Base-by-base conservation (phyloP, 2,888 invertebrate genomes). In the Acanthosoma haemorrhoidale region DNA sequence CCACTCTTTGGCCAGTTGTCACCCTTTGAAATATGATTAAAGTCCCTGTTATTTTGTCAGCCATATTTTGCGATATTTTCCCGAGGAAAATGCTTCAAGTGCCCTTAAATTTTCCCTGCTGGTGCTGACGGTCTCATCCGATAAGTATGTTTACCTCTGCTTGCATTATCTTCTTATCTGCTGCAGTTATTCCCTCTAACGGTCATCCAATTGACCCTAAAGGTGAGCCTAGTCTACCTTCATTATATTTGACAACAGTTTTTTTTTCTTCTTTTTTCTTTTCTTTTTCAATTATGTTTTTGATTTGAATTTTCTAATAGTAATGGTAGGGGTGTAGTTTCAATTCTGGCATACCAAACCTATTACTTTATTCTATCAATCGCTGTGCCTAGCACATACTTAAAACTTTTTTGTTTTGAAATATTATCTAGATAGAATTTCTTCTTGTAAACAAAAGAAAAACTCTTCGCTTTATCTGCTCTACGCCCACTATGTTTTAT, bases 131-230 rank as follows among this genome's bases (percentile, higher is more conserved):
- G 41, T 36, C 29, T 51, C 59, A 58, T 57, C 58, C 9, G 18
- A 51, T 61, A 71, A 71, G 64, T 59, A 71, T 71, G 71, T 71
- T 68, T 57, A 58, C 69, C 51, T 68, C 69, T 51, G 58, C 59
- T 69, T 63, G 51, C 32, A 39, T 69, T 13, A 43, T 71, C 18
- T 66, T 69, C 59, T 69, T 69, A 18, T 59, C 60, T 41, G 66
- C 51, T 21, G 41, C 36, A 69, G 34, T 72, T 68, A 58, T 72
- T 36, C 60, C 70, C 15, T 59, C 70, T 69, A 58, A 68, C 58
- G 70, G 72, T 43, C 72, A 72, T 63, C 72, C 72, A 16, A 70
- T 72, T 68, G 68, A 68, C 70, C 67, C 68, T 57, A 66, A 61
- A 64, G 70, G 72, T 72, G 41, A 68, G 70, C 61, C 18, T 31